Base-by-base conservation (phyloP, 2,797 vertebrate species). In the Echeneis naucrates region DNA sequence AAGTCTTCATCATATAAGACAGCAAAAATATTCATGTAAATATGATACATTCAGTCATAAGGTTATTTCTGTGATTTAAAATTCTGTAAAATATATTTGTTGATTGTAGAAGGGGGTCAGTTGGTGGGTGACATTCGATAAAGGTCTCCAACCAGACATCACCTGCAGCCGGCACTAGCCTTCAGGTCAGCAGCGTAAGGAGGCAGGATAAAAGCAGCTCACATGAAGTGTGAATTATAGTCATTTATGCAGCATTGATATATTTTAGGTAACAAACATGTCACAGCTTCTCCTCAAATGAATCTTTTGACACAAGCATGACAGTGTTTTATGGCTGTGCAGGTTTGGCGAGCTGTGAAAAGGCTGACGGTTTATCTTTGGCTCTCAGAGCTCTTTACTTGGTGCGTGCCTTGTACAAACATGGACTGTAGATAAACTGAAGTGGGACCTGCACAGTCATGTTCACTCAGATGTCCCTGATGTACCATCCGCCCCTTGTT, bases 341-440 rank as follows among this genome's bases (percentile, higher is more conserved):
- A 56, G 68, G 65, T 75, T 47, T 82, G 86, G 78, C 72, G 58
- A 76, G 67, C 80, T 76, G 80, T 80, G 80, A 80, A 84, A 83
- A 83, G 83, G 81, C 81, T 52, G 70, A 64, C 77, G 83, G 77
- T 89, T 91, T 91, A 88, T 93, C 89, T 92, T 76, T 76, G 85
- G 80, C 87, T 82, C 78, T 89, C 90, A 87, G 82, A 78, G 85
- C 78, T 84, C 73, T 85, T 86, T 69, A 66, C 48, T 84, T 78
- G 75, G 81, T 81, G 58, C 53, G 50, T 38, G n/a, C 63, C 14
- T 50, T 55, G 21, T 52, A 77, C 79, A 78, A 72, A 84, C 75
- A 64, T 24, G 56, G 72, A 21, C 65, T 68, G 84, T n/a, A 85
- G 89, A 88, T 86, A 85, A 82, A 77, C 80, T 35, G 68, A 76